Base-by-base conservation (phyloP, 2,888 invertebrate species). In the Phasia obesa region DNA sequence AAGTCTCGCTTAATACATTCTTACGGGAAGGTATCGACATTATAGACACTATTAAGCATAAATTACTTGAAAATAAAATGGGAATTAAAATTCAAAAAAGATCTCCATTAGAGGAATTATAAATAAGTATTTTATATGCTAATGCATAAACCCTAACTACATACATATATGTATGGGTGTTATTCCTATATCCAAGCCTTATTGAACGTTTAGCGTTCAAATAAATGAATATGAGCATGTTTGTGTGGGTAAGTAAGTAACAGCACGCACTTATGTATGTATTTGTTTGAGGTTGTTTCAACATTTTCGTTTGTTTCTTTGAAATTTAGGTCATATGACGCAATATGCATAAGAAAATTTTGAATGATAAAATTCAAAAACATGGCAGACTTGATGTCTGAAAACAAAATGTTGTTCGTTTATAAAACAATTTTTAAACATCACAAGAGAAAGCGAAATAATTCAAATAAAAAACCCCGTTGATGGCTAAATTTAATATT, bases 331-430 rank as follows among this genome's bases (percentile, higher is more conserved):
- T 75, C 79, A 65, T 42, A 44, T 35, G 78, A 55, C 51, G 70
- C 78, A 23, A 64, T n/a, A n/a, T n/a, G n/a, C n/a, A 78, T 57
- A 71, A 69, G 42, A 31, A 38, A 57, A 11, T 4, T 23, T 17
- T 42, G 21, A 67, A 31, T 42, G 21, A 67, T 23, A 57, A 64
- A 62, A 47, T 42, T 27, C 44, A 55, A 51, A 67, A 71, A 70
- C 57, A 65, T 59, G 69, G 21, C 70, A 83, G 74, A 75, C 83
- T 65, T 38, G 38, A 42, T 69, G 82, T 70, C 79, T 38, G 70
- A 53, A 25, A 47, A 64, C 35, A n/a, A 38, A 69, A 70, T 31
- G 9, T 53, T 53, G 17, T 9, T 62, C 23, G 31, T 31, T n/a
- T 69, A 25, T 23, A 15, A 49, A 38, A 65, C 21, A 57, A 42